Evolutionary conservation across 92 coral and sea anemone species (phyloP), one percentile per base, ranked within the genome.

Genomic region (Anthopleura xanthogrammica): DNA sequence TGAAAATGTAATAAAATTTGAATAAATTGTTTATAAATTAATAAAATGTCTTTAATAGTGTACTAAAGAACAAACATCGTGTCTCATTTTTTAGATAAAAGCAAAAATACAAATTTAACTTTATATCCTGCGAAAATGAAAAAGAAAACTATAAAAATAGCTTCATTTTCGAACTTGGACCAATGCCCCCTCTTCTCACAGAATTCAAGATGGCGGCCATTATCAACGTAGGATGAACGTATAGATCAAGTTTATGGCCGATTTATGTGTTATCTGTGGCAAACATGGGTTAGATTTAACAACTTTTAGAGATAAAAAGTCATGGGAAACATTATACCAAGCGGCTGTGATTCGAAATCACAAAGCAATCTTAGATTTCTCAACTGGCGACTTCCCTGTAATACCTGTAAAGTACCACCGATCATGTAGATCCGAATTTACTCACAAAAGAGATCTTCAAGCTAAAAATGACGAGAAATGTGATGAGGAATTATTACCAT

Each of bases 331-430:
- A 29, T 76, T 91, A 76, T 85, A 91, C 77, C 72, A 77, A 66
- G 91, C 89, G 36, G 89, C 87, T 19, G 85, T 76, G 57, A 88
- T 82, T 78, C 83, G 87, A 85, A 79, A 85, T 75, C 88, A 87
- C 83, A 60, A 83, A 85, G 43, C 75, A 65, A 81, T 90, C 46
- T 70, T 85, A 48, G 84, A 82, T 46, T 29, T 60, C 50, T 85
- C 90, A 17, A 76, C 76, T 48, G 72, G 83, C 52, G 87, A 82
- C 66, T 86, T 88, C 81, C 90, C 88, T 24, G 22, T 72, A 73
- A 72, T 52, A 64, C 86, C 83, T 71, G 88, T 88, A 19, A 91
- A 88, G 82, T 88, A 91, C 68, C 94, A 91, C 79, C 88, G 83
- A 39, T 17, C 80, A 23, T 88, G 92, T 80, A 64, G 90, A 88